Evolutionary conservation across 2,888 invertebrate genomes (phyloP), one percentile per base, ranked within the genome.

Genomic region (Mamestra brassicae): DNA sequence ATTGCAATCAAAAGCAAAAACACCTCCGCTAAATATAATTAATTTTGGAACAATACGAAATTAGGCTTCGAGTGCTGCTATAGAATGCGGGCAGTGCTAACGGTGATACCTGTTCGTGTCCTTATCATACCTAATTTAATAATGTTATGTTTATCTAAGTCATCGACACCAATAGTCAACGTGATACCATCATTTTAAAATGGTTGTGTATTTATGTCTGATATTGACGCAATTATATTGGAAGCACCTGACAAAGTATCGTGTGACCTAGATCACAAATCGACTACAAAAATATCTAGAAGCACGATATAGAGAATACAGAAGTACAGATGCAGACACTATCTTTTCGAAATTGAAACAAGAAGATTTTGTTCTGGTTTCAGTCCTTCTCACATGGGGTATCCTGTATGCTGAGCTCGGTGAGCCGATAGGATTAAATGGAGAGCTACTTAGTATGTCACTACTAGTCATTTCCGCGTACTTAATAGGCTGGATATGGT

Each of bases 401-500:
- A 96, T 98, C 62, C 92, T 97, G 13, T 98, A 97, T 89, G 94
- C 97, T 45, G 97, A 98, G 80, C 93, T 98, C 1, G 98, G 98
- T 4, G 93, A 97, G 57, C 95, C 97, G 26, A 97, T 97, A 3
- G 97, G 97, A 15, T 97, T 97, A 3, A 97, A 97, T 58, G 98
- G 98, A 54, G 97, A 97, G 85, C 93, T 98, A 2, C 97, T 98
- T 78, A 97, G 97, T 82, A 96, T 98, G 88, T 97, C 98, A 2
- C 87, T 97, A 2, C 93, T 98, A 55, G 97, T 97, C 78, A 97
- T 98, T 71, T 96, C 97, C n/a, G 97, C 98, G 36, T 97, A 98
- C 92, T 97, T 98, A 88, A 97, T 97, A 17, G 98, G 98, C 60
- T 98, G 98, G 97, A 76, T 96, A 68, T 93, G 98, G 90, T 94